A percentile compares a stretch with the other conserved stretches of the same genome.
phyloP scores from a whole-genome alignment of 2,888 invertebrate genomes.

The Agrochola lychnidis region DNA sequence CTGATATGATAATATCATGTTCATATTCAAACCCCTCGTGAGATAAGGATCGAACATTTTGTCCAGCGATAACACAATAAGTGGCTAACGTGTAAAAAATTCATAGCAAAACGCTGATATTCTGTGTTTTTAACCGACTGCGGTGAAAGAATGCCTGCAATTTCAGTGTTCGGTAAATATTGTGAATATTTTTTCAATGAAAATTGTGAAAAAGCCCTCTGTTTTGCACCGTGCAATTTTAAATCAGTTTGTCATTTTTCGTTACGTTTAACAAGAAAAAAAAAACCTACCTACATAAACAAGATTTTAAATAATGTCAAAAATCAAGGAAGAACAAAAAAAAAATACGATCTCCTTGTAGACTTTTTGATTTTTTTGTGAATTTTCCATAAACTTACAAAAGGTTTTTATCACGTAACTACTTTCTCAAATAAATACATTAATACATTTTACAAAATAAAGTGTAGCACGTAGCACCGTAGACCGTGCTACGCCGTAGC shows the following conservation, averaged over 20 bases:
- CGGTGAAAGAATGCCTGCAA: slow-evolving; percentile 52
- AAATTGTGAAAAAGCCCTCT: background rate
- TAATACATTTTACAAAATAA: background rate
- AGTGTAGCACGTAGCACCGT: slow-evolving; percentile 48
- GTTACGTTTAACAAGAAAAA: background rate
- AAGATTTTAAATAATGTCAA: background rate
- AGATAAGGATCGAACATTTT: slow-evolving; percentile 68
- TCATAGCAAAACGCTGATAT: slow-evolving; percentile 61
- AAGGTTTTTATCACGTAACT: background rate
- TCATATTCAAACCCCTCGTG: slow-evolving; percentile 62
- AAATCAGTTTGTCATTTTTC: background rate
- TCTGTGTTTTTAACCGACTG: slow-evolving; percentile 61
- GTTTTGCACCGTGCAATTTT: background rate
- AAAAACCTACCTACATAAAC: background rate
- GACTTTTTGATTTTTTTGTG: background rate
- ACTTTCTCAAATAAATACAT: slow-evolving; percentile 6
- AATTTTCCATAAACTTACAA: background rate
- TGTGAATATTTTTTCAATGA: background rate
- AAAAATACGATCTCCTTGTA: background rate
- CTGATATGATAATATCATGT: slow-evolving; percentile 65
- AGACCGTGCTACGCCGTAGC: slow-evolving; percentile 62
- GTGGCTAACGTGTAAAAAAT: slow-evolving; percentile 72
- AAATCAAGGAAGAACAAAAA: no score
- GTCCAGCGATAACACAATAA: slow-evolving; percentile 68
- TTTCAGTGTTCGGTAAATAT: slow-evolving; percentile 56